Percentiles rank a stretch among this genome's conserved stretches.
These are phyloP conservation scores for Columba guinea DNA, from an alignment of 2,797 vertebrate genomes.

Conservation along the genomic window DNA sequence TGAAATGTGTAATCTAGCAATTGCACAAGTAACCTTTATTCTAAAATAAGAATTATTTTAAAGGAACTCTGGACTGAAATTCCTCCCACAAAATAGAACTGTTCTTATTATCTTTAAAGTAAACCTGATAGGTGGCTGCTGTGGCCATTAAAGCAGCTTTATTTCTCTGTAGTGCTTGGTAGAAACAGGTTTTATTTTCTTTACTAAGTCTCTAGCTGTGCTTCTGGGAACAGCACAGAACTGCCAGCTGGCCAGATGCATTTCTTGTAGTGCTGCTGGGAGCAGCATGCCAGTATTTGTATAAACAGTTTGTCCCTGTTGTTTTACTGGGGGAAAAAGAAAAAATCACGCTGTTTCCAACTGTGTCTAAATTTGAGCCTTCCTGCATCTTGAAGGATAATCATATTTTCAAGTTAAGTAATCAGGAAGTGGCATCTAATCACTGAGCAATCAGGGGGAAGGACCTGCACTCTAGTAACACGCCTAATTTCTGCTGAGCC, in stretches of 20 bases:
- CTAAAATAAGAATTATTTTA: background rate
- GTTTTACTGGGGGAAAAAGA: background rate
- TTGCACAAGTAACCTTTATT: background rate
- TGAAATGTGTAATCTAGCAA: background rate
- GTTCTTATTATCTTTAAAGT: background rate
- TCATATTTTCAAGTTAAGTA: constrained; percentile 21
- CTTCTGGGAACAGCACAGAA: background rate
- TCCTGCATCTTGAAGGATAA: constrained; percentile 46
- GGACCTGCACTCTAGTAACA: constrained; percentile 22
- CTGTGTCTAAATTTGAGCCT: constrained; percentile 32
- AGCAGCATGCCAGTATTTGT: background rate
- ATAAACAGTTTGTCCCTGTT: constrained; percentile 41
- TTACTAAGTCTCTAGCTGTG: background rate
- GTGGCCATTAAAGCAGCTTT: background rate
- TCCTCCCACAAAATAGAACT: background rate
- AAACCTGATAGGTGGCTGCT: background rate
- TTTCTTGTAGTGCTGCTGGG: background rate
- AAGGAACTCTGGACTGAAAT: background rate
- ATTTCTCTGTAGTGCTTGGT: background rate
- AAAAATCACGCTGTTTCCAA: background rate
- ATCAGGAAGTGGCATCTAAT: constrained; percentile 22
- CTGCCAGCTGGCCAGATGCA: background rate
- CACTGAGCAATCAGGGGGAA: background rate
- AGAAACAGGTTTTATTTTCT: background rate
- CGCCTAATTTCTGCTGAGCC: background rate